Percentiles rank a stretch among this genome's conserved stretches.
Evolutionary conservation across 2,113 vertebrate genomes (phyloP).

Genomic region (Plecturocebus donacophilus): DNA sequence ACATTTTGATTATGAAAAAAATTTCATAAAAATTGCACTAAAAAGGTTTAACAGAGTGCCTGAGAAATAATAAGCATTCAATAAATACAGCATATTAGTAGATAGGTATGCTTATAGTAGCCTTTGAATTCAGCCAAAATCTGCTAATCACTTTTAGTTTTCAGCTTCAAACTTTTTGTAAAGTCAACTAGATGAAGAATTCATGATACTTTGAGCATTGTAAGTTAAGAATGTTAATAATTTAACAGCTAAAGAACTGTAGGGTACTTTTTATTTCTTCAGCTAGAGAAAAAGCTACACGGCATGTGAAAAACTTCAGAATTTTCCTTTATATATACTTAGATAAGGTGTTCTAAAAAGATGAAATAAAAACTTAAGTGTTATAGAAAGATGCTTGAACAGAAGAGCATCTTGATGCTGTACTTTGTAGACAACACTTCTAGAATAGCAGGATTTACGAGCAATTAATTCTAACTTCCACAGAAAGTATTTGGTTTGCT

Average conservation of each 20-base stretch:
- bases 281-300: not conserved
- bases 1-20: not conserved
- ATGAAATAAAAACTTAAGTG: not conserved
- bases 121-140: not conserved
- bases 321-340: not conserved
- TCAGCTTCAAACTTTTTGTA: not conserved
- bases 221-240: not conserved
- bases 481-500: constrained; percentile 7
- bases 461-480: not conserved
- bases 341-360: not conserved
- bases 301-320: not conserved
- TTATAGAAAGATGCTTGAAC: not conserved
- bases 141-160: not conserved
- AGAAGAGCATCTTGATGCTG: not conserved
- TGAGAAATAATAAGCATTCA: not conserved
- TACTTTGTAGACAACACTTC: not conserved
- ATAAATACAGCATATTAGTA: not conserved
- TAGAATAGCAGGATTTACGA: not conserved
- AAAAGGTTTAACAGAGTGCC: not conserved
- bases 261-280: not conserved
- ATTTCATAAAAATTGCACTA: not conserved
- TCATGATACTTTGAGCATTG: not conserved
- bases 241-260: not conserved
- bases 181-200: not conserved
- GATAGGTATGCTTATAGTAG: not conserved